Evolutionary conservation across 2,797 vertebrate genomes (phyloP), one percentile per base, ranked within the genome.

Genomic region (Epinephelus awoara): DNA sequence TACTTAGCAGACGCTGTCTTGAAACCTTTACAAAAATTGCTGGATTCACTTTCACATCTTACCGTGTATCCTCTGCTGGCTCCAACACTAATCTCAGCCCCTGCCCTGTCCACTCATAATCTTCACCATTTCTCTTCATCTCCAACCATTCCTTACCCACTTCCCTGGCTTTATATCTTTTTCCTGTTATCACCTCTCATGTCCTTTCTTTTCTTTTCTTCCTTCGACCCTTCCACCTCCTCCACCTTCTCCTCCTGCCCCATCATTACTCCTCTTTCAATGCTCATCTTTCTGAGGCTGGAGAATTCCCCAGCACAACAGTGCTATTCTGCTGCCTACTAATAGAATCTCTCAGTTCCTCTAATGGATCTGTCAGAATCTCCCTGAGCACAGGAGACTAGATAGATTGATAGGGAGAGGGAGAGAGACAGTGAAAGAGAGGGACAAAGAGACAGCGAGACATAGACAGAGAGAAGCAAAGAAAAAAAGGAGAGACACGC

Each of bases 281-380:
- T 38, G 56, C 84, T 89, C 92, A 91, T 93, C 89, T 90, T 87
- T 91, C 85, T 75, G 44, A 75, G 77, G 86, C 79, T 77, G 65
- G 70, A 10, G 78, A 87, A 88, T 84, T 92, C 70, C 77, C 83
- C 83, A 58, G 79, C 91, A 91, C 93, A 90, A 89, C 88, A 84
- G 85, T 67, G 80, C 88, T 83, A 90, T 91, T 93, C 91, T 87
- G 90, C 85, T 71, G 82, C 85, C 90, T 80, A 76, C 90, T 91
- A 92, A 93, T 93, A 93, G 88, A 93, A 93, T 92, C 85, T 83
- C 85, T 85, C 83, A 90, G 84, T 83, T 83, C 75, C 78, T 86
- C 85, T 93, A 93, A 94, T 92, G 92, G 91, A 92, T 93, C 90
- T 91, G 90, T 93, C 92, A 92, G 82, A 89, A 91, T 90, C 86